phyloP scores from a whole-genome alignment of 2,113 vertebrate genomes.

The Heterotilapia buettikoferi region DNA sequence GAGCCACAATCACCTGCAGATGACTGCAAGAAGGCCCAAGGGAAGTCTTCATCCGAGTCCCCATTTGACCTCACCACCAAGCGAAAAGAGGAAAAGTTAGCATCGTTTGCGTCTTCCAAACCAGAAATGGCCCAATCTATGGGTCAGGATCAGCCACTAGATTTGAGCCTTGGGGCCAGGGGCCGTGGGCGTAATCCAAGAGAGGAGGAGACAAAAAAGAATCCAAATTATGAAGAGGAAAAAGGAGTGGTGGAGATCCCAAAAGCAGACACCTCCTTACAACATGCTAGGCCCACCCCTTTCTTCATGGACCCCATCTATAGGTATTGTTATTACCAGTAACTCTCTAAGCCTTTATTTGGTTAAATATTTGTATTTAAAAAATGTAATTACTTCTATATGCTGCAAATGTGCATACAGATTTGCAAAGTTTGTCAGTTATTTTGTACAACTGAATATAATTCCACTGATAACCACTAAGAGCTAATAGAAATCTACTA shows the following conservation, averaged over 20 bases:
- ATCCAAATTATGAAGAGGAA: slow-evolving; percentile 81
- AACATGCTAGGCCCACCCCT: slow-evolving; percentile 92
- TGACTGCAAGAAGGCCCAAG: slow-evolving; percentile 85
- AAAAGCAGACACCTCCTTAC: slow-evolving; percentile 84
- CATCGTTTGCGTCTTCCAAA: slow-evolving; percentile 73
- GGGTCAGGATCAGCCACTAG: slow-evolving; percentile 92
- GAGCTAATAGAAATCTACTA: slow-evolving; percentile 80
- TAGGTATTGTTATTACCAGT: slow-evolving; percentile 84
- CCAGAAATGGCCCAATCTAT: slow-evolving; percentile 66
- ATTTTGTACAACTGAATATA: not conserved
- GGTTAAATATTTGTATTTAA: not conserved
- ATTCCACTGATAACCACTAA: slow-evolving; percentile 4
- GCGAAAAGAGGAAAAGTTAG: slow-evolving; percentile 86
- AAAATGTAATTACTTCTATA: not conserved
- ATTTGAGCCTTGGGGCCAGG: slow-evolving; percentile 85
- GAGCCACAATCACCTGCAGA: slow-evolving; percentile 82
- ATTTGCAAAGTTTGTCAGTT: not conserved
- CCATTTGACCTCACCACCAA: slow-evolving; percentile 97
- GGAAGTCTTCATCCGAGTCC: slow-evolving; percentile 82
- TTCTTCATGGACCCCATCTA: slow-evolving; percentile 99
- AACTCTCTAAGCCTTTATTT: not conserved
- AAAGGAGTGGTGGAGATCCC: slow-evolving; percentile 76
- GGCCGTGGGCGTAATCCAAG: slow-evolving; percentile 77
- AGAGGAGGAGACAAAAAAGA: slow-evolving; percentile 79
- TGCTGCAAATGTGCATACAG: not conserved